Evolutionary conservation across 2,113 vertebrate species (phyloP), one percentile per base, ranked within the genome.

Genomic region (Calidris pugnax): DNA sequence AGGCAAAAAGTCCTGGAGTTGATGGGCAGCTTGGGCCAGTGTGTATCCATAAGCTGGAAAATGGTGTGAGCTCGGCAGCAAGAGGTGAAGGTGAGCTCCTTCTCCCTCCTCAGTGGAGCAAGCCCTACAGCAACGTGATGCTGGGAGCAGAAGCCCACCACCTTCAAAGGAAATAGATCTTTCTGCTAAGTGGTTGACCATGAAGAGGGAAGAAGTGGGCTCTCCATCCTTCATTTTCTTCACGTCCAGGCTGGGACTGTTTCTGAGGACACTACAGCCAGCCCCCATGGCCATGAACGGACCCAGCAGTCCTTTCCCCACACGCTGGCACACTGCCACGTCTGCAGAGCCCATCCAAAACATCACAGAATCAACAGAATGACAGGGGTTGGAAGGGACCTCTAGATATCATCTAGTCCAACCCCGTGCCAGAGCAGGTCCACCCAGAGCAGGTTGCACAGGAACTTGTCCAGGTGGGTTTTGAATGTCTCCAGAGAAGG

Each of bases 201-300:
- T 50, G 47, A 28, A 71, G 23, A 85, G 16, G 30, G 37, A 67
- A 75, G 56, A 69, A 35, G 9, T 20, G 39, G 23, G 8, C 4
- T 80, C n/a, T 81, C 47, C 32, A 20, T 85, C 60, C 28, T 72
- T 59, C 4, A 0, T 15, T 64, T 55, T 41, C 50, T 13, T 33
- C 6, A 9, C 2, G 4, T 60, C 28, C 16, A 30, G 47, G 32
- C 9, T 50, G 12, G 27, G 27, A 87, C 16, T 30, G 3, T 78
- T 66, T 45, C 68, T 53, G n/a, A 90, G 48, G 43, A 41, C 35
- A 0, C 47, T 48, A 37, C 35, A 83, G 1, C 6, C 8, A 1
- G 9, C 43, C 6, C 26, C 23, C 2, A 1, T 28, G 26, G 30
- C 39, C 0, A 0, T 4, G 12, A n/a, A 24, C 26, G 4, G 1